Evolutionary conservation across 2,797 vertebrate species (phyloP), one percentile per base, ranked within the genome.

Genomic region (Alca torda): DNA sequence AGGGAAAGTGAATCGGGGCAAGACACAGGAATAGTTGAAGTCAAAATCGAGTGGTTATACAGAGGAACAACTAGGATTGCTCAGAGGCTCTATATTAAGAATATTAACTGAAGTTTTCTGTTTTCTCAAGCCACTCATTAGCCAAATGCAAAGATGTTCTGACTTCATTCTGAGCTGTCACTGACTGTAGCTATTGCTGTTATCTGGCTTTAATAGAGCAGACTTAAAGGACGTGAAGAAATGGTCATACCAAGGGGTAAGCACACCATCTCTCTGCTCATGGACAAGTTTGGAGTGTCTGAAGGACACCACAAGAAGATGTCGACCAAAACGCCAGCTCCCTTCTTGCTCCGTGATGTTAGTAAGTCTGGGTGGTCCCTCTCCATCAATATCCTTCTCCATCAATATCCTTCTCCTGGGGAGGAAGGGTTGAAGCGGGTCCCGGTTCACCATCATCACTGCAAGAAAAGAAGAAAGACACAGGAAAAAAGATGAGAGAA

Each of bases 211-310:
- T 46, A n/a, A 39, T 6, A 63, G 19, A 46, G 48, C 30, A 70
- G 30, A 19, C 23, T 14, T 25, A 30, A 33, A 68, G 56, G 28
- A 24, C 5, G 13, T 11, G 24, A 70, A 53, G 24, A 72, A 63
- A 37, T 6, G 4, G 30, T 48, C 24, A 9, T 30, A 60, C 24
- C 10, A 45, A 26, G 26, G 15, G 13, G 26, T 15, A 45, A 68
- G 12, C 45, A 45, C 8, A 68, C 33, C 45, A 35, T 9, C 6
- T 16, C 26, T 20, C 23, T 54, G 39, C n/a, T 35, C 11, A 3
- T 21, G 21, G 54, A 15, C 0, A 1, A 86, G 46, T 11, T 46
- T 1, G 1, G 30, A 43, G 50, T 21, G 57, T n/a, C 13, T 2
- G 1, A 25, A 39, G 23, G 28, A 60, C 14, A 11, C 4, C 14